Percentiles rank a stretch among this genome's conserved stretches.
phyloP scores from a whole-genome alignment of 2,797 vertebrate species.

The Mormyrops attenuatus region DNA sequence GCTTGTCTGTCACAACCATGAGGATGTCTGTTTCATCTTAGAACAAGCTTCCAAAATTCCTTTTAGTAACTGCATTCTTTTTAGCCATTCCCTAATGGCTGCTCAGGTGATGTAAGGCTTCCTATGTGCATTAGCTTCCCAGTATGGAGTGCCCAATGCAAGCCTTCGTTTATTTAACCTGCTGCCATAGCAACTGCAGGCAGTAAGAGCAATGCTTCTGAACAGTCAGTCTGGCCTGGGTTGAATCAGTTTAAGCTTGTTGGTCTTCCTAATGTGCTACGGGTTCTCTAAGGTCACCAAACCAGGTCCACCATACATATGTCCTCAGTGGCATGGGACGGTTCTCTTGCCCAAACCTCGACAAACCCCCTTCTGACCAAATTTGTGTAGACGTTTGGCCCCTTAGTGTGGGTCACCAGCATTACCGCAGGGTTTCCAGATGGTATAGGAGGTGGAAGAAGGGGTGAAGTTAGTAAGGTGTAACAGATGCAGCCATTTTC shows the following conservation, averaged over 20 bases:
- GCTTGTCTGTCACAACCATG: conserved; percentile 28
- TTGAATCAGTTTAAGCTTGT: conserved; percentile 14
- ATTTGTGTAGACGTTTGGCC: neutral
- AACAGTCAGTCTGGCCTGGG: conserved; percentile 10
- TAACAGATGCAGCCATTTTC: neutral
- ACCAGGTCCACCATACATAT: neutral
- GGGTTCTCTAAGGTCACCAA: neutral
- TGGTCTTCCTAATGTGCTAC: neutral
- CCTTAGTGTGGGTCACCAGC: neutral
- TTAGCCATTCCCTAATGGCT: conserved; percentile 34
- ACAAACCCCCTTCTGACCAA: neutral
- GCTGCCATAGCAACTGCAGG: conserved; percentile 27
- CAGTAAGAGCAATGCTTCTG: neutral
- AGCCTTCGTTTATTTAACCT: conserved; percentile 21
- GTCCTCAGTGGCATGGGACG: neutral
- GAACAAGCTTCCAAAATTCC: conserved; percentile 3
- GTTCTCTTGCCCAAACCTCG: neutral
- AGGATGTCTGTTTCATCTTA: conserved; percentile 43
- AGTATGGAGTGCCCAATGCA: neutral
- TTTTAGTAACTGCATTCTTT: conserved; percentile 20
- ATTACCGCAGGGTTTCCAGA: neutral
- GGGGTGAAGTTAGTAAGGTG: neutral
- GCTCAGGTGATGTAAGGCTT: conserved; percentile 35
- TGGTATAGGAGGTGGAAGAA: neutral
- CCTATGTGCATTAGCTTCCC: conserved; percentile 7